These are phyloP conservation scores for Lepidothrix coronata DNA, from an alignment of 2,113 vertebrate species.

Conservation along the genomic window DNA sequence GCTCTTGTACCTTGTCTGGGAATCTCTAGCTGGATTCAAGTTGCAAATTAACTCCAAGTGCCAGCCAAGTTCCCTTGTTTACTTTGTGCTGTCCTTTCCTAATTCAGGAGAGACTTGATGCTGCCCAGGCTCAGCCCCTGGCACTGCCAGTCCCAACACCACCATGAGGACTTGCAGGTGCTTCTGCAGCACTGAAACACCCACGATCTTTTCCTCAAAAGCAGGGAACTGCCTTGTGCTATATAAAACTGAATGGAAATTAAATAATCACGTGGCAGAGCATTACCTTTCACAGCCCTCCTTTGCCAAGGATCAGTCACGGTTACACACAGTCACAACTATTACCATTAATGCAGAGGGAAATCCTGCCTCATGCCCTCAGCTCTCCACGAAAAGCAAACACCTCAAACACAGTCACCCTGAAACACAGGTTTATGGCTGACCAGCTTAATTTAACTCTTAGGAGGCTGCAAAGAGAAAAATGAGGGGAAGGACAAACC, in stretches of 20 bases:
- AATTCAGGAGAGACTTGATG: background rate
- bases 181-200: background rate
- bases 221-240: background rate
- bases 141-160: background rate
- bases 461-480: background rate
- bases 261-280: background rate
- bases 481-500: background rate
- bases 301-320: background rate
- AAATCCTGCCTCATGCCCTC: background rate
- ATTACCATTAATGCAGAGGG: background rate
- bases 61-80: background rate
- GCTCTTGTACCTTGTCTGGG: background rate
- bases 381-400: fast-evolving
- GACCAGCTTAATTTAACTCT: background rate
- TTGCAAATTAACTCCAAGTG: background rate
- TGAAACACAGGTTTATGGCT: fast-evolving
- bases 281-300: background rate
- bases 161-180: background rate
- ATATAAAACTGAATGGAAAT: background rate
- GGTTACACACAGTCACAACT: fast-evolving
- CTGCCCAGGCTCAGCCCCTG: background rate
- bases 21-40: background rate
- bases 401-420: background rate
- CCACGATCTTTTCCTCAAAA: background rate
- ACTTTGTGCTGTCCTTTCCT: background rate